Evolutionary conservation across 2,888 invertebrate genomes (phyloP).

Genomic region (Harpalus rufipes): DNA sequence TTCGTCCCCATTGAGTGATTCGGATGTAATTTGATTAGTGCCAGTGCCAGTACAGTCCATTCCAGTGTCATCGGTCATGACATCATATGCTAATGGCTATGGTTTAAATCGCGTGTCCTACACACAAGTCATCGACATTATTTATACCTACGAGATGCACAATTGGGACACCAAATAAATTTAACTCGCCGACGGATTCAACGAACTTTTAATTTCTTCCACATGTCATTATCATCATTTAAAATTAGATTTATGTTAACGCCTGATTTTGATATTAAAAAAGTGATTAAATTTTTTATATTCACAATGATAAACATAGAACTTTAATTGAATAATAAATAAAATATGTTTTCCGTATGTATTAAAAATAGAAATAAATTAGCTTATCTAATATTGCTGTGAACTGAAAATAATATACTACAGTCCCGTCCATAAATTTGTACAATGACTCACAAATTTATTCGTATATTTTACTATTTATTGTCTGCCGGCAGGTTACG

Average conservation of each 20-base stretch:
- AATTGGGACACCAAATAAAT: conserved; percentile 24
- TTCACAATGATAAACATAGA: background rate
- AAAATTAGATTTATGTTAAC: background rate
- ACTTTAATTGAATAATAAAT: no score
- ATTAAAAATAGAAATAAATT: no score
- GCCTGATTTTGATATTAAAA: background rate
- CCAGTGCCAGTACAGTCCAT: background rate
- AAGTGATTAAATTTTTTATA: background rate
- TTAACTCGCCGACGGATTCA: conserved; percentile 8
- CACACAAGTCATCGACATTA: conserved; percentile 23
- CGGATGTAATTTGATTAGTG: background rate
- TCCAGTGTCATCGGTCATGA: conserved; percentile 18
- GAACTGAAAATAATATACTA: no score
- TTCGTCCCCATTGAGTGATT: background rate
- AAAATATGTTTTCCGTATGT: no score
- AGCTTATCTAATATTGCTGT: no score
- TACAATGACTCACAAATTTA: no score
- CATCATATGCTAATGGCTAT: conserved; percentile 21
- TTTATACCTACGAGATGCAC: conserved; percentile 37
- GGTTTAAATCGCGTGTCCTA: conserved; percentile 31
- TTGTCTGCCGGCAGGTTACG: no score
- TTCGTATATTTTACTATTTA: no score
- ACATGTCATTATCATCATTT: background rate
- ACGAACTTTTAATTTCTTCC: conserved; percentile 2
- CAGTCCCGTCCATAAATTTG: no score